Evolutionary conservation across 1,140 invertebrate genomes (phyloP).

Genomic region (Brachionus paranguensis): DNA sequence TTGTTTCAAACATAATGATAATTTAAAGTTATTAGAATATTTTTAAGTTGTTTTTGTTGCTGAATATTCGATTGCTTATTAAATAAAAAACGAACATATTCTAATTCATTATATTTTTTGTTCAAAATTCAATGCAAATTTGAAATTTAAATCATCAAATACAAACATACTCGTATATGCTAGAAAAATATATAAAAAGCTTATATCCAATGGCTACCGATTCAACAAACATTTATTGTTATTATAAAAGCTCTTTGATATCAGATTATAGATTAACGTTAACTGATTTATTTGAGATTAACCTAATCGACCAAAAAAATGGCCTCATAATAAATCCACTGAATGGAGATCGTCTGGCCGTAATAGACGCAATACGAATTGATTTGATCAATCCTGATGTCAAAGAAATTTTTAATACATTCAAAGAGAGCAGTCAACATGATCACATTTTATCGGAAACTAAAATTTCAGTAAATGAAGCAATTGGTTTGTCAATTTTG

Average conservation of each 20-base stretch:
- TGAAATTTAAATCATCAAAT: not conserved
- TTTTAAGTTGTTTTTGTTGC: not conserved
- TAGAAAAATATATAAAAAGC: not conserved
- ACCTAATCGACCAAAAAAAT: constrained; percentile 12
- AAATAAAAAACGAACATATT: not conserved
- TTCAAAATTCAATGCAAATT: not conserved
- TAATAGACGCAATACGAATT: constrained; percentile 10
- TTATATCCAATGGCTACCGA: not conserved
- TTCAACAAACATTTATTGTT: not conserved
- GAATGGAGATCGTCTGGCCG: not conserved
- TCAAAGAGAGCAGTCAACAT: not conserved
- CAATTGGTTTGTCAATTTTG: not conserved
- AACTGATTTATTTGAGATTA: constrained; percentile 30
- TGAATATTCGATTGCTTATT: not conserved
- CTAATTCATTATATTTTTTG: not conserved
- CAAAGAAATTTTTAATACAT: constrained; percentile 12
- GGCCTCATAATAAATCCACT: constrained; percentile 29
- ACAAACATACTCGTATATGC: not conserved
- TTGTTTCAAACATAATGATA: not conserved
- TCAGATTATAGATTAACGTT: constrained; percentile 21
- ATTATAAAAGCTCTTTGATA: not conserved
- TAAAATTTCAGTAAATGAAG: constrained; percentile 25
- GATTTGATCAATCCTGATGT: constrained; percentile 5
- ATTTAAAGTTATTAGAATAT: not conserved
- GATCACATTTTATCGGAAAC: not conserved